These are phyloP conservation scores for Bombus balteatus DNA, from an alignment of 1,140 invertebrate genomes.

Conservation along the genomic window DNA sequence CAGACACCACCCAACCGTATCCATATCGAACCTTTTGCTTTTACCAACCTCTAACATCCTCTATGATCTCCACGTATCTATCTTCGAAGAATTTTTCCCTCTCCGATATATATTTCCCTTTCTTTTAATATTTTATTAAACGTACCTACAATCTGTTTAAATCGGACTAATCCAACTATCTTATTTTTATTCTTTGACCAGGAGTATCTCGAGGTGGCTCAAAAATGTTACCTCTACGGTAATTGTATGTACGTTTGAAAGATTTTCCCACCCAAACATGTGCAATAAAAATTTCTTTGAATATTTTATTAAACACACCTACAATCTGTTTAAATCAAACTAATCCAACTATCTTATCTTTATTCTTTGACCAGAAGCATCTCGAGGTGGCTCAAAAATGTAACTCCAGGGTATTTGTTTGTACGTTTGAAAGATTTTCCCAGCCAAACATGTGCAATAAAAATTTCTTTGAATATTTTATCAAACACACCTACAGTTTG, in stretches of 20 bases:
- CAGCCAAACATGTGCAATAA: fast-evolving
- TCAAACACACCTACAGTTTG: too few relatives aligned
- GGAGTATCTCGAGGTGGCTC: too few relatives aligned
- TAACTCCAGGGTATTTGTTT: too few relatives aligned
- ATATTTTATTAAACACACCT: fast-evolving
- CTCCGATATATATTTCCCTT: too few relatives aligned
- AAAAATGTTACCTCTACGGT: fast-evolving
- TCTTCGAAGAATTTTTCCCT: neutral
- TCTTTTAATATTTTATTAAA: neutral
- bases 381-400: too few relatives aligned
- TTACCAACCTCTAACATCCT: neutral
- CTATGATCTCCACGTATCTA: neutral
- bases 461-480: too few relatives aligned
- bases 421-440: too few relatives aligned
- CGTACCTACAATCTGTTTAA: fast-evolving
- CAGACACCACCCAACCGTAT: neutral
- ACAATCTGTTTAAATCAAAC: fast-evolving
- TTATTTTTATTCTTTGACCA: too few relatives aligned
- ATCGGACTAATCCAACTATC: too few relatives aligned
- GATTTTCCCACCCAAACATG: fast-evolving
- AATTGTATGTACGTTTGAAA: too few relatives aligned
- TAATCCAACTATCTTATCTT: too few relatives aligned
- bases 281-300: neutral
- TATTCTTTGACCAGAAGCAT: too few relatives aligned
- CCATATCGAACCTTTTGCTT: slow-evolving; percentile 50